A percentile compares a stretch with the other conserved stretches of the same genome.
phyloP scores from a whole-genome alignment of 2,888 invertebrate genomes.

The Sepioteuthis lessoniana region DNA sequence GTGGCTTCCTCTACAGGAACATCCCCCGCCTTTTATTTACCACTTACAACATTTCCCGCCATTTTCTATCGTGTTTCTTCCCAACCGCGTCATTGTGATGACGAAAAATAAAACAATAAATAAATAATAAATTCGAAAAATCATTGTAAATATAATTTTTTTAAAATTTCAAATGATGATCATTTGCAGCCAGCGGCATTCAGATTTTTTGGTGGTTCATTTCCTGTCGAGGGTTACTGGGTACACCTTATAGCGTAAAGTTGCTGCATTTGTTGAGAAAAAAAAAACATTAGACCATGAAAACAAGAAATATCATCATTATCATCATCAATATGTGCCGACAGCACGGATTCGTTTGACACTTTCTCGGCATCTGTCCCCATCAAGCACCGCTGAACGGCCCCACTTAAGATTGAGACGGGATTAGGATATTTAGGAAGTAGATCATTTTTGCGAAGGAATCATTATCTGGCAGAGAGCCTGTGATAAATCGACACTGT shows the following conservation, averaged over 20 bases:
- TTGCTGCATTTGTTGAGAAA: neutral
- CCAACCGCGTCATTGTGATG: neutral
- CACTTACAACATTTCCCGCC: neutral
- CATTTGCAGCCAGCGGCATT: neutral
- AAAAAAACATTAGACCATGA: too few relatives aligned
- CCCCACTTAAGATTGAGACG: too few relatives aligned
- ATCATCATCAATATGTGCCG: too few relatives aligned
- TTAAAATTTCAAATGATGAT: neutral
- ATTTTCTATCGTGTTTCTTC: neutral
- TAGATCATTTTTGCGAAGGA: too few relatives aligned
- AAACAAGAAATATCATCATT: too few relatives aligned
- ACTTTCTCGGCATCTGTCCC: too few relatives aligned
- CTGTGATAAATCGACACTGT: too few relatives aligned
- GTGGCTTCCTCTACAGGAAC: neutral
- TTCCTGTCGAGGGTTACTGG: neutral
- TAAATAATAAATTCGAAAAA: too few relatives aligned
- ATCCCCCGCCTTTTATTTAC: neutral
- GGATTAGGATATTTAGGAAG: too few relatives aligned
- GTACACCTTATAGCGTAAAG: neutral
- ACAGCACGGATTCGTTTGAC: too few relatives aligned
- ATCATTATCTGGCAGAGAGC: too few relatives aligned
- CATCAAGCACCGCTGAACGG: too few relatives aligned
- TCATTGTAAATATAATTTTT: neutral
- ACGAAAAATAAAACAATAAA: neutral
- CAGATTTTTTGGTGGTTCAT: neutral